Percentiles rank a stretch among this genome's conserved stretches.
These are phyloP conservation scores for Lates calcarifer DNA, from an alignment of 2,113 vertebrate genomes.

Conservation along the genomic window DNA sequence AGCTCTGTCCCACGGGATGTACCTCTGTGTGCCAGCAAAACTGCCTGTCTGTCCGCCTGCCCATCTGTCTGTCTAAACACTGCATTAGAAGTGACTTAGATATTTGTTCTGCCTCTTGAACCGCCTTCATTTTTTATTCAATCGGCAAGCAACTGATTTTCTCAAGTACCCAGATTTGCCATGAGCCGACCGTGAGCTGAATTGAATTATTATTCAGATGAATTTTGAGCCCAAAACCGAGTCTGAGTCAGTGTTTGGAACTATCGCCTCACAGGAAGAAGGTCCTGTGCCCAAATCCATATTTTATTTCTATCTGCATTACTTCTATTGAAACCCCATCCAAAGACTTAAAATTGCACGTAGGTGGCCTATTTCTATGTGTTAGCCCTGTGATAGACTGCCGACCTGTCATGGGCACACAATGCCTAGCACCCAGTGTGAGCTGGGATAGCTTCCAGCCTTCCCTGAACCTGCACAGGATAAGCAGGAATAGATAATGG, in stretches of 20 bases:
- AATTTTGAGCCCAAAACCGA: not conserved
- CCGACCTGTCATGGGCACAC: not conserved
- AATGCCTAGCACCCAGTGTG: not conserved
- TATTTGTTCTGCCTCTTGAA: constrained; percentile 8
- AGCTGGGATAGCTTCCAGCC: too few relatives aligned
- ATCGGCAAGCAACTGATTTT: not conserved
- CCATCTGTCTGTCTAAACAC: constrained; percentile 24
- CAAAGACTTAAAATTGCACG: not conserved
- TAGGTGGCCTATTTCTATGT: not conserved
- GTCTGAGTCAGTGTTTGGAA: not conserved
- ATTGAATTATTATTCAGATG: not conserved
- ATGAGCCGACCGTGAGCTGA: not conserved
- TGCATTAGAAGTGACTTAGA: constrained; percentile 21
- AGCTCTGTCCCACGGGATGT: constrained; percentile 40
- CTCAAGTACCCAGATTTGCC: not conserved
- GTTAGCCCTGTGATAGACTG: not conserved
- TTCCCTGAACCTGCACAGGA: not conserved
- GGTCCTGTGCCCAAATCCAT: not conserved
- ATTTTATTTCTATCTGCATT: not conserved
- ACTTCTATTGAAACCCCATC: not conserved
- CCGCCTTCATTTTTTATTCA: not conserved
- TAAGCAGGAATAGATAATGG: not conserved
- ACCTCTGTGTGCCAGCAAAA: constrained; percentile 15
- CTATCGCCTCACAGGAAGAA: not conserved
- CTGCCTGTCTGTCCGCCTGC: constrained; percentile 2